A percentile compares a stretch with the other conserved stretches of the same genome.
Conservation (phyloP, 2,888 invertebrate species). For the Cyrtodaria siliqua region DNA sequence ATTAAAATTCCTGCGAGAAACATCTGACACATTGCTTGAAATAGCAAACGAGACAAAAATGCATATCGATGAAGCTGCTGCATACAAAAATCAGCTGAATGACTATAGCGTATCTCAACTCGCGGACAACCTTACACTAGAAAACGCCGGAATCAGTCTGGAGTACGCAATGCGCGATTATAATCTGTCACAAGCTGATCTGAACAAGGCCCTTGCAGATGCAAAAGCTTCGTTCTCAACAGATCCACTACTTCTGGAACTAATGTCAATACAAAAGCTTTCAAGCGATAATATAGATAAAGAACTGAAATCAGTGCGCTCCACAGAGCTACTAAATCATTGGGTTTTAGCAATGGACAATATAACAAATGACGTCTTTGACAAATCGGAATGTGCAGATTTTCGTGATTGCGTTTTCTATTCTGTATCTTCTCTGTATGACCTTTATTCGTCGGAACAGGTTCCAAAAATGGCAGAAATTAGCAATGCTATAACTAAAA, state of each 20-base stretch:
- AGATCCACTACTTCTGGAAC: conserved; percentile 29
- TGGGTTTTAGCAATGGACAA: conserved; percentile 35
- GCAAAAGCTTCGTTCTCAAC: conserved; percentile 14
- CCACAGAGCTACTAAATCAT: conserved; percentile 1
- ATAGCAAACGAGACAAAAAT: conserved; percentile 32
- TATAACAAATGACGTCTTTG: conserved; percentile 12
- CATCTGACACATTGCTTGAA: conserved; percentile 15
- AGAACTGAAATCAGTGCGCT: conserved; percentile 10
- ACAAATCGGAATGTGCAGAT: conserved; percentile 21
- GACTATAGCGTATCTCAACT: not conserved
- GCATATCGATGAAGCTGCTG: not conserved
- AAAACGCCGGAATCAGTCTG: conserved; percentile 20
- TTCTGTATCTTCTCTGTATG: conserved; percentile 29
- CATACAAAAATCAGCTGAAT: not conserved
- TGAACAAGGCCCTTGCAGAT: conserved; percentile 18
- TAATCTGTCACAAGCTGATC: conserved; percentile 34
- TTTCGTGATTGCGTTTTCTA: conserved; percentile 43
- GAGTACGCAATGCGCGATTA: conserved; percentile 33
- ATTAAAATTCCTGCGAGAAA: conserved; percentile 14
- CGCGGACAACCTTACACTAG: conserved; percentile 11
- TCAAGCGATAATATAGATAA: conserved; percentile 7
- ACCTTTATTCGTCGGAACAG: conserved; percentile 28
- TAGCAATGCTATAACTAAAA: conserved; percentile 11
- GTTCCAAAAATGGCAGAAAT: conserved; percentile 21
- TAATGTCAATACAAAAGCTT: not conserved